These are phyloP conservation scores for Spea bombifrons DNA, from an alignment of 2,113 vertebrate genomes.

Conservation along the genomic window DNA sequence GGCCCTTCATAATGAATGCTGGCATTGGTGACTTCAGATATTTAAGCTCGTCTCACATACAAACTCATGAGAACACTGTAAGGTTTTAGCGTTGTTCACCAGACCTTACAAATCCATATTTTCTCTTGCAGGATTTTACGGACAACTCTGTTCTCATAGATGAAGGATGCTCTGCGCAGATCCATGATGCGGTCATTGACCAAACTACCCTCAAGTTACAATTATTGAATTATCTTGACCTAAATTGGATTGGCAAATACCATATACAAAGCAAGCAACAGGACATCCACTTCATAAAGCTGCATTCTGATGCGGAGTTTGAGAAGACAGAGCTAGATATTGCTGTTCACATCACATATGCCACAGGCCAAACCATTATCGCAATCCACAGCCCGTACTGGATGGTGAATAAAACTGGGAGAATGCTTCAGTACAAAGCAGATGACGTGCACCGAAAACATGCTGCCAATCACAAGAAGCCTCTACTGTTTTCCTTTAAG, in stretches of 20 bases:
- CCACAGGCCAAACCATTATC: constrained; percentile 76
- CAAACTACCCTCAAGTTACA: constrained; percentile 75
- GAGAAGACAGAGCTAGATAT: constrained; percentile 84
- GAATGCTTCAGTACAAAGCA: constrained; percentile 93
- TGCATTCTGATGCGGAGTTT: constrained; percentile 69
- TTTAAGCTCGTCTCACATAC: too few species aligned
- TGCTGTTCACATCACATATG: constrained; percentile 82
- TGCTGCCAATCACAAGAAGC: constrained; percentile 85
- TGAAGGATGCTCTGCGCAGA: constrained; percentile 84
- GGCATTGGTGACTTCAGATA: too few species aligned
- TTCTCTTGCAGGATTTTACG: constrained; percentile 68
- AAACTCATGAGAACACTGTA: too few species aligned
- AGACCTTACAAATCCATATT: background rate
- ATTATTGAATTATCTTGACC: constrained; percentile 82
- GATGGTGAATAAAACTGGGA: constrained; percentile 94
- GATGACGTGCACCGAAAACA: constrained; percentile 96
- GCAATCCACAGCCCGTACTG: constrained; percentile 91
- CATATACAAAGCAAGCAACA: constrained; percentile 72
- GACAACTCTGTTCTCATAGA: constrained; percentile 62
- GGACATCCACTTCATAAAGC: constrained; percentile 88
- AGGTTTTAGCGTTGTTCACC: background rate
- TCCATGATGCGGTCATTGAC: constrained; percentile 82
- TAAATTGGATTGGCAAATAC: constrained; percentile 84
- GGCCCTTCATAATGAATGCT: too few species aligned
- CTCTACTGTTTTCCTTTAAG: constrained; percentile 93